Conservation (phyloP, 2,113 vertebrate species). For the Regulus satrapa region DNA sequence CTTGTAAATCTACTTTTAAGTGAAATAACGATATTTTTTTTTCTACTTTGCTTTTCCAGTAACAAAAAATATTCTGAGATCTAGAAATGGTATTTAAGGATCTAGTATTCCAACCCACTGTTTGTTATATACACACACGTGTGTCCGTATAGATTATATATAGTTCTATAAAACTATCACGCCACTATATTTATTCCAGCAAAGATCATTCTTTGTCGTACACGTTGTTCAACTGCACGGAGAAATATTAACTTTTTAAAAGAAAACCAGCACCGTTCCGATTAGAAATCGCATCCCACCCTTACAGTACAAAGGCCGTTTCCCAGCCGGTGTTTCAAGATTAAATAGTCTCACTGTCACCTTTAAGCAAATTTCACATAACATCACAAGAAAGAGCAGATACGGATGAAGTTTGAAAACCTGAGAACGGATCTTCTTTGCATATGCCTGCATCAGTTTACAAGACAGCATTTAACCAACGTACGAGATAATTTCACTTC, state of each 20-base stretch:
- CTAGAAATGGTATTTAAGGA: neutral
- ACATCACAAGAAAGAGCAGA: neutral
- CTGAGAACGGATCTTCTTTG: neutral
- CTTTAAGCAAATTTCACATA: neutral
- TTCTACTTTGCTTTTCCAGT: neutral
- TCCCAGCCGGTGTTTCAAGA: neutral
- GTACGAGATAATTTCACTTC: neutral
- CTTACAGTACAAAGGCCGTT: neutral
- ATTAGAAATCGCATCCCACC: neutral
- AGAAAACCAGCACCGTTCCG: neutral
- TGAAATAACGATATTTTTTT: neutral
- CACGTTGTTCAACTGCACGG: neutral
- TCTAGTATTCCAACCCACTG: neutral
- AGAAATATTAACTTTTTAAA: neutral
- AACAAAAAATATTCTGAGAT: neutral
- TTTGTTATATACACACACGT: neutral
- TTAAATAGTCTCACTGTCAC: neutral
- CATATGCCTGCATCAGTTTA: neutral
- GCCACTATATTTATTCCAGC: neutral
- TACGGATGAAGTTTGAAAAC: neutral
- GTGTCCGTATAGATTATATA: neutral
- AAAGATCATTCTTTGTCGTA: neutral
- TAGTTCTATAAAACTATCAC: neutral
- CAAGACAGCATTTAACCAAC: neutral
- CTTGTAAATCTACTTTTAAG: constrained; percentile 2